Evolutionary conservation across 2,113 vertebrate species (phyloP), one percentile per base, ranked within the genome.

Genomic region (Daphoenositta chrysoptera): DNA sequence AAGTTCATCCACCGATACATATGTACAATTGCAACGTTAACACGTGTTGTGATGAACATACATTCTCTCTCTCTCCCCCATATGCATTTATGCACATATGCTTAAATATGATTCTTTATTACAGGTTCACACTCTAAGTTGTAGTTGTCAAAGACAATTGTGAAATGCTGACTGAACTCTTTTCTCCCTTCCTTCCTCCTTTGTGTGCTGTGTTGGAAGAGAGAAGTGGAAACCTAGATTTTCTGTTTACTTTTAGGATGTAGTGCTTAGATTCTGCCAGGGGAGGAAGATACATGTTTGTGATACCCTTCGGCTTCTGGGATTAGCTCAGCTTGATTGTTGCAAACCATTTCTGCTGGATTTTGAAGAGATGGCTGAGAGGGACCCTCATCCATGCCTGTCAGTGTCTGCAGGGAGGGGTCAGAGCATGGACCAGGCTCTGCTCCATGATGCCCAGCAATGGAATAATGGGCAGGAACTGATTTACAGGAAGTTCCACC

Each of bases 401-500:
- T 23, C 68, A 14, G 8, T 51, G 60, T 2, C 23, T 66, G 60
- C 53, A 66, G 45, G 8, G 45, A 66, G 19, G 22, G 44, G 2
- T 26, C 66, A 65, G 85, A 71, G 50, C 26, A 37, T 2, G 33
- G 60, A n/a, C 33, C 77, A 58, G 28, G 37, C 87, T 73, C 44
- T 89, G 45, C 22, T 44, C 23, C 0, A 15, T 8, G 23, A 2
- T 19, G 51, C 14, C 35, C 33, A 66, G 33, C 27, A 44, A n/a
- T 10, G 23, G 51, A 37, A 58, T 33, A 44, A 33, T 0, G 9
- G 42, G n/a, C 26, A 50, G 50, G 3, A 65, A 50, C 0, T 1
- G 51, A 50, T 65, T 1, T 13, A 2, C 33, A 24, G 15, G 23
- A 30, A 37, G 6, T 39, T 89, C 10, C 33, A 33, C 1, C 10